These are phyloP conservation scores for Odobenus rosmarus DNA, from an alignment of 2,113 vertebrate genomes.

Conservation along the genomic window DNA sequence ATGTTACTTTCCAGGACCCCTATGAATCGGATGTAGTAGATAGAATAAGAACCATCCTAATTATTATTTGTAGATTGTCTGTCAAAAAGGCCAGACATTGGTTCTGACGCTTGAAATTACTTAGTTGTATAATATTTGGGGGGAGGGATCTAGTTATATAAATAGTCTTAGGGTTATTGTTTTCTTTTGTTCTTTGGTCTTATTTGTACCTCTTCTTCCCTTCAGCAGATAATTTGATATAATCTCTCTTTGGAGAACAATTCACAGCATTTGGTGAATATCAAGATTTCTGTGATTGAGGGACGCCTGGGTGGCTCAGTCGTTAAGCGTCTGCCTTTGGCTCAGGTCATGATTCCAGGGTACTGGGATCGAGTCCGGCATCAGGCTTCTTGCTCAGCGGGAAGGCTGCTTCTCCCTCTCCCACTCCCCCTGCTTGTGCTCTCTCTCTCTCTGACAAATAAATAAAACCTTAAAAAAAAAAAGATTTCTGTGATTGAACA, in stretches of 20 bases:
- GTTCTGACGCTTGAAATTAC: background rate
- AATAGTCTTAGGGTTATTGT: background rate
- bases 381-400: too few species aligned
- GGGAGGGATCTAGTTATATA: background rate
- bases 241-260: background rate
- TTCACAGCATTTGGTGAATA: background rate
- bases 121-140: background rate
- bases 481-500: background rate
- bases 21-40: background rate
- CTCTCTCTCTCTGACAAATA: too few species aligned
- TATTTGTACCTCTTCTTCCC: background rate
- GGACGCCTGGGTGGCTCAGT: too few species aligned
- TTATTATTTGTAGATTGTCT: background rate
- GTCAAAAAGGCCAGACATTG: constrained; percentile 1
- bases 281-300: background rate
- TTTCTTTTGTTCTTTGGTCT: background rate
- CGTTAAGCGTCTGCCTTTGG: too few species aligned
- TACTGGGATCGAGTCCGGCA: too few species aligned
- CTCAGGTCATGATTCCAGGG: too few species aligned
- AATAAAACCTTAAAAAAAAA: too few species aligned
- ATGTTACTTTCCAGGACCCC: background rate
- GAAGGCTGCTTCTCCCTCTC: too few species aligned
- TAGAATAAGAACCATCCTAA: background rate
- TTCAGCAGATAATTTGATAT: constrained; percentile 34
- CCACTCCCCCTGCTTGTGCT: too few species aligned